These are phyloP conservation scores for Pelochelys cantorii DNA, from an alignment of 2,797 vertebrate species.

Conservation along the genomic window DNA sequence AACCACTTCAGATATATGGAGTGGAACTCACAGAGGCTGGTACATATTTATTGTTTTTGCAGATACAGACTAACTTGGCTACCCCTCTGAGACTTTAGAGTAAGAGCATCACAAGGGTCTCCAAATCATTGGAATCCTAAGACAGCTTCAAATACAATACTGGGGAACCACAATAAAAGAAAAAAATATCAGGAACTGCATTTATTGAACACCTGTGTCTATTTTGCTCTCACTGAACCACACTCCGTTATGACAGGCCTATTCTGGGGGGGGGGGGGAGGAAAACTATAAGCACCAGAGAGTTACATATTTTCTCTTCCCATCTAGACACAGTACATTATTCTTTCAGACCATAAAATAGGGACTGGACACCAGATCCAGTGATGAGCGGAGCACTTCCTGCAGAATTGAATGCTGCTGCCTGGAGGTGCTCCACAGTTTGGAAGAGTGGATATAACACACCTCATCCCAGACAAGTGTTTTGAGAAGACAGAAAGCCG, in stretches of 20 bases:
- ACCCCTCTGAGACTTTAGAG: neutral
- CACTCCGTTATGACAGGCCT: neutral
- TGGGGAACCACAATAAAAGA: constrained; percentile 38
- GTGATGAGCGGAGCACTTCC: neutral
- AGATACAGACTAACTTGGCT: too few relatives aligned
- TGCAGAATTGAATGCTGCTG: neutral
- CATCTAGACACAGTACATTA: neutral
- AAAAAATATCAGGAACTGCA: constrained; percentile 2
- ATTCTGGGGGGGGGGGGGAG: constrained; percentile 17
- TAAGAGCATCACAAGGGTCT: neutral
- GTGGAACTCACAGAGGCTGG: too few relatives aligned
- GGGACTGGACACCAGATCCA: neutral
- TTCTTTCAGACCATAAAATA: neutral
- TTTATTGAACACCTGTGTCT: constrained; percentile 36
- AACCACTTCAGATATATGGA: too few relatives aligned
- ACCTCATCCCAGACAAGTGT: neutral
- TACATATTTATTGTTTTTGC: too few relatives aligned
- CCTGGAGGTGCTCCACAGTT: neutral
- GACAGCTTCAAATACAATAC: constrained; percentile 9
- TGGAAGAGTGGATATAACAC: constrained; percentile 8
- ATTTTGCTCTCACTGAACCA: constrained; percentile 27
- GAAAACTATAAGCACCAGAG: constrained; percentile 3
- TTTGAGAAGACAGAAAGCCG: neutral
- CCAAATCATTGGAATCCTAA: neutral
- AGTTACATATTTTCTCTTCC: neutral